Evolutionary conservation across 2,113 vertebrate species (phyloP).

Genomic region (Nothocercus nigrocapillus): DNA sequence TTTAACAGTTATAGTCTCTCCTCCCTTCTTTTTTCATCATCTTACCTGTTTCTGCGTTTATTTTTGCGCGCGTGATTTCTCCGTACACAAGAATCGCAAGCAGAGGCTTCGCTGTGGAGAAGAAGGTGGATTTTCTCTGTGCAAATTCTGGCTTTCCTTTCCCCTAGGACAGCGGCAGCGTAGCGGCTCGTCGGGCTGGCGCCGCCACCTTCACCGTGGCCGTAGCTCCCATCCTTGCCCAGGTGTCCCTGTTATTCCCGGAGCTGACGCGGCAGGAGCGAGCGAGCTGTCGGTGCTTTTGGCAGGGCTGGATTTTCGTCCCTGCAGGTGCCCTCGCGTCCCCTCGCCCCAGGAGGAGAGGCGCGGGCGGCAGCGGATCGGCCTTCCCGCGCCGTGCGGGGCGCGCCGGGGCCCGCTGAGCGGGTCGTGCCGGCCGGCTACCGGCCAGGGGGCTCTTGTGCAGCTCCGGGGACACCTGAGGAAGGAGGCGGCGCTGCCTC

Average conservation of each 20-base stretch:
- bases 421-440: background rate
- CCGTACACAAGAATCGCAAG: background rate
- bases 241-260: background rate
- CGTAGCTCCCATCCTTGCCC: background rate
- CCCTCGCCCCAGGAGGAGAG: background rate
- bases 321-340: background rate
- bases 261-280: background rate
- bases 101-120: background rate
- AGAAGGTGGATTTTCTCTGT: background rate
- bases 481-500: background rate
- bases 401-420: rapidly evolving
- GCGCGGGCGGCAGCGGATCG: rapidly evolving
- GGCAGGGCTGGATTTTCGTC: rapidly evolving
- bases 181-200: background rate
- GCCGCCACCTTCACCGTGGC: background rate
- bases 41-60: background rate
- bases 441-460: background rate
- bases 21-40: background rate
- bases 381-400: rapidly evolving
- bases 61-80: background rate
- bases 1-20: background rate
- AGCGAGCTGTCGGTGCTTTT: background rate
- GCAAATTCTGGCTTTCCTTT: background rate
- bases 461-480: background rate
- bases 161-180: background rate